Base-by-base conservation (phyloP, 2,797 vertebrate genomes). In the Poeciliopsis gracilis region DNA sequence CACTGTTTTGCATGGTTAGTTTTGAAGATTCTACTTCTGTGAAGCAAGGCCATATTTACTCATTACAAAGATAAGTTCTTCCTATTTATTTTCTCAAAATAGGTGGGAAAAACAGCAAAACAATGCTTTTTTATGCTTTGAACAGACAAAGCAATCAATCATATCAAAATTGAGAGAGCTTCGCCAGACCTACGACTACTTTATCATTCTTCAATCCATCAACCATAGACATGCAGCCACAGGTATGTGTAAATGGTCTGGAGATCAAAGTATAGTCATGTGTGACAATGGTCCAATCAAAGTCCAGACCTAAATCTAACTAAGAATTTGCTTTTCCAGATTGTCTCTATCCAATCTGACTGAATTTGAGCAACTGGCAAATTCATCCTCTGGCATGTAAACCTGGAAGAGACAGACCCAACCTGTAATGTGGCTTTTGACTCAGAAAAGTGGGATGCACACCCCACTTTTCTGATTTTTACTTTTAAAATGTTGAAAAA, bases 1-100 rank as follows among this genome's bases (percentile, higher is more conserved):
- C 25, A 0, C 75, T 15, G 25, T 61, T 81, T 82, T 75, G 72
- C 76, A 82, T 81, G 76, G 85, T 80, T 45, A 75, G 36, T 71
- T 78, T 76, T 80, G 36, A 43, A 63, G 25, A 72, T 67, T 11
- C 25, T 43, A 5, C 12, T 1, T 10, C 69, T n/a, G n/a, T 53
- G 73, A 28, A 76, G 47, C 47, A 43, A 18, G 46, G 6, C 45
- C 33, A 49, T 70, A 33, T 57, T 66, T 63, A 46, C 79, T 67
- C 7, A 2, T 70, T 67, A 69, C 70, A 84, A 75, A 45, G 25
- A 61, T 2, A 18, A 63, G 30, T 36, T 9, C 3, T 20, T 18
- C 16, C 59, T 33, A 18, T 33, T 3, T 38, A 67, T 41, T 23
- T 67, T 67, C 25, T 57, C n/a, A 57, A 51, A 51, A 49, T 49